Conservation (phyloP, 2,113 vertebrate species). For the Malurus alboscapulatus region DNA sequence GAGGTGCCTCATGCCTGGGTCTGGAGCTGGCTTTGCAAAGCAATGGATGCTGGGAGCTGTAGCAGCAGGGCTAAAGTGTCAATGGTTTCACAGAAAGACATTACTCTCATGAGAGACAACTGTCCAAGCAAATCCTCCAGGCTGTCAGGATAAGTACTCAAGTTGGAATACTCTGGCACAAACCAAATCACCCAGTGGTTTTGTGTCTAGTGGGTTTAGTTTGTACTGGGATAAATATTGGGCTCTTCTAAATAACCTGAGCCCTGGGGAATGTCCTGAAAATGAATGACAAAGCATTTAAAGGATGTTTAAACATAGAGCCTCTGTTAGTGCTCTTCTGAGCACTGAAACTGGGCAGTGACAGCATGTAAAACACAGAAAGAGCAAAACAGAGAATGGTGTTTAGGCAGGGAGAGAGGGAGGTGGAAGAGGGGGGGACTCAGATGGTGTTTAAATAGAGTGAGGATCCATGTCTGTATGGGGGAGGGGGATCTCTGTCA, state of each 20-base stretch:
- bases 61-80: not conserved
- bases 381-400: not conserved
- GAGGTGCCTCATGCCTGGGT: fast-evolving
- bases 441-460: not conserved
- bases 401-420: not conserved
- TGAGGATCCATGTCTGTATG: not conserved
- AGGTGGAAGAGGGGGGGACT: fast-evolving
- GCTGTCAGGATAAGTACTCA: not conserved
- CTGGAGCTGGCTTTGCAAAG: too few species aligned
- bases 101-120: fast-evolving
- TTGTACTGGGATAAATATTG: not conserved
- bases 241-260: not conserved
- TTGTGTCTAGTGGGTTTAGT: not conserved
- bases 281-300: not conserved
- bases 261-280: not conserved
- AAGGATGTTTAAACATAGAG: fast-evolving
- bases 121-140: not conserved
- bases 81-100: not conserved
- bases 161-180: not conserved
- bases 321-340: not conserved
- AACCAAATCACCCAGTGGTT: not conserved
- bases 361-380: not conserved
- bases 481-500: fast-evolving
- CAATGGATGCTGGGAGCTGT: fast-evolving
- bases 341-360: not conserved